phyloP scores from a whole-genome alignment of 2,888 invertebrate species.

The Lingula anatina region DNA sequence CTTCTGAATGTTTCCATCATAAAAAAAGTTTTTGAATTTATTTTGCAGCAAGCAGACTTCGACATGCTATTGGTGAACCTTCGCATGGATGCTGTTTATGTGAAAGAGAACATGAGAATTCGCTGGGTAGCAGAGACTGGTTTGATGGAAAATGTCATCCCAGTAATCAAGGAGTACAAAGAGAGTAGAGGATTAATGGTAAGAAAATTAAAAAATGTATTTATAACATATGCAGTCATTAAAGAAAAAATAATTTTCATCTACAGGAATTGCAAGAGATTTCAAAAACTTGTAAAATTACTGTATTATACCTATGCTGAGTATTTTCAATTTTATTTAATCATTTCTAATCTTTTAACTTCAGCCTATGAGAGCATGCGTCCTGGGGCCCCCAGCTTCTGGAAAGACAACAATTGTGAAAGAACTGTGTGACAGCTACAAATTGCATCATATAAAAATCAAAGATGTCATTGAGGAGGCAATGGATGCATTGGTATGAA shows the following conservation, averaged over 20 bases:
- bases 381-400: constrained; percentile 51
- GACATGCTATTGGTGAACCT: constrained; percentile 50
- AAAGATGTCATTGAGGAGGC: constrained; percentile 50
- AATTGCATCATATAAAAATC: constrained; percentile 51
- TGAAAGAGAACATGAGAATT: constrained; percentile 52
- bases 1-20: too few relatives aligned
- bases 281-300: too few relatives aligned
- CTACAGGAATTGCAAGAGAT: too few relatives aligned
- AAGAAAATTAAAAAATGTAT: constrained; percentile 5
- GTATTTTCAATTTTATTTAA: neutral
- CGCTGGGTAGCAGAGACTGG: constrained; percentile 50
- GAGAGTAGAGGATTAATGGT: constrained; percentile 44
- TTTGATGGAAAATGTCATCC: constrained; percentile 46
- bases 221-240: neutral
- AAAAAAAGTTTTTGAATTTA: too few relatives aligned
- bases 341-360: constrained; percentile 6
- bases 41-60: constrained; percentile 49
- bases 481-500: too few relatives aligned
- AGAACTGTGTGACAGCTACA: constrained; percentile 49
- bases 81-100: constrained; percentile 49
- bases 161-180: constrained; percentile 50
- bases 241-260: neutral
- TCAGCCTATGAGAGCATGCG: constrained; percentile 48
- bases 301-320: neutral
- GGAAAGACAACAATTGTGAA: constrained; percentile 50